A percentile compares a stretch with the other conserved stretches of the same genome.
Evolutionary conservation across 2,888 invertebrate species (phyloP).

Genomic region (Ypsolopha sequella): DNA sequence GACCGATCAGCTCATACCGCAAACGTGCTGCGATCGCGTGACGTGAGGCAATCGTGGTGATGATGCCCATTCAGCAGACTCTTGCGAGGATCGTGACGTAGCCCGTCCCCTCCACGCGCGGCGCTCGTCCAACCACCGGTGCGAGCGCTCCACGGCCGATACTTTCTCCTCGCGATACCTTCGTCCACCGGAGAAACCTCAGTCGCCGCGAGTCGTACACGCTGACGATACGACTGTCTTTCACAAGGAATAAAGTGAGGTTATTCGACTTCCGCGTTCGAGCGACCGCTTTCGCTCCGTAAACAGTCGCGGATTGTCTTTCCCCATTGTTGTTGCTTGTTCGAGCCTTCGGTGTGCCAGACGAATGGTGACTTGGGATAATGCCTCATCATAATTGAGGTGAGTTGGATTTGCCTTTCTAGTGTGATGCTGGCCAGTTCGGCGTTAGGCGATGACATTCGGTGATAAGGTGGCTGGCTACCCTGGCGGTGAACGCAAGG

Average conservation of each 20-base stretch:
- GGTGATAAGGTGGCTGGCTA: constrained; percentile 49
- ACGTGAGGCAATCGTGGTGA: constrained; percentile 1
- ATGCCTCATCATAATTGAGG: constrained; percentile 48
- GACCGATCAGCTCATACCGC: not conserved
- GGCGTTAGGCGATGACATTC: constrained; percentile 45
- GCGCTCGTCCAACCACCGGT: constrained; percentile 36
- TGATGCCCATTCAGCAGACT: constrained; percentile 37
- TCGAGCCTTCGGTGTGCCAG: constrained; percentile 18
- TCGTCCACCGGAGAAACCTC: constrained; percentile 42
- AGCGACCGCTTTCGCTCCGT: constrained; percentile 54
- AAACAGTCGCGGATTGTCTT: constrained; percentile 50
- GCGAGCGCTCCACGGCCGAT: constrained; percentile 59
- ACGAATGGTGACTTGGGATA: constrained; percentile 25
- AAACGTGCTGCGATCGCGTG: constrained; percentile 1
- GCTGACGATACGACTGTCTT: constrained; percentile 51
- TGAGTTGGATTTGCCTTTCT: constrained; percentile 48
- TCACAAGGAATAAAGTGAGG: not conserved
- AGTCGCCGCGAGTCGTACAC: constrained; percentile 45
- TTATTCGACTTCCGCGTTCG: constrained; percentile 41
- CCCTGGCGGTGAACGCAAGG: constrained; percentile 54
- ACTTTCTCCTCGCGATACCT: constrained; percentile 70
- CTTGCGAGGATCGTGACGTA: constrained; percentile 46
- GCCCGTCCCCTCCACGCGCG: constrained; percentile 47
- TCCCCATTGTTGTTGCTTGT: constrained; percentile 8
- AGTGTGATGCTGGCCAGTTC: constrained; percentile 28